A percentile compares a stretch with the other conserved stretches of the same genome.
Conservation (phyloP, 2,888 invertebrate species). For the Agriopis aurantiaria region DNA sequence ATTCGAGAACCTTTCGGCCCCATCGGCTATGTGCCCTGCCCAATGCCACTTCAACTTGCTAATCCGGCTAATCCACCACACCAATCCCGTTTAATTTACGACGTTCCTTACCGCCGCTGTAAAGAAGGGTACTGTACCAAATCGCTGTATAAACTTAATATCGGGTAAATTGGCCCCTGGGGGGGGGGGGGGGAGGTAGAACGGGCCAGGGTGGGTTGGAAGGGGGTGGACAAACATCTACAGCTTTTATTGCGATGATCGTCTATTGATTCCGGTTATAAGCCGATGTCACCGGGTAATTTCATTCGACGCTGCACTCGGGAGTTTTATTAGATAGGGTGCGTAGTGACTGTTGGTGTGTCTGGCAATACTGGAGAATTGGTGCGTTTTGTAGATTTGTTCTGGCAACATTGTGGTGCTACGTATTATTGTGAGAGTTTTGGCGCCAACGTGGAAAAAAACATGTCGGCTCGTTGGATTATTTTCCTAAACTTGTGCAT, state of each 20-base stretch:
- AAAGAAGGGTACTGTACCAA: conserved; percentile 76
- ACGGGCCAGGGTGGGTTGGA: conserved; percentile 27
- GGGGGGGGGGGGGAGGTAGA: too few relatives aligned
- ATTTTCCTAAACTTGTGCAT: too few relatives aligned
- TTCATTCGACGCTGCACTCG: conserved; percentile 29
- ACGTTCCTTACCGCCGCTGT: conserved; percentile 52
- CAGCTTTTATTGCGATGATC: conserved; percentile 77
- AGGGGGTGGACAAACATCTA: conserved; percentile 65
- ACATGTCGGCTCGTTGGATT: too few relatives aligned
- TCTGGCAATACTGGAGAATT: neutral
- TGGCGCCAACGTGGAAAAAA: too few relatives aligned
- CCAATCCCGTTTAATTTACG: conserved; percentile 1
- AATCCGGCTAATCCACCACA: too few relatives aligned
- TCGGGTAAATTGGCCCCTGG: conserved; percentile 78
- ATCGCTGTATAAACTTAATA: conserved; percentile 85
- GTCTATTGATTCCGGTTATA: conserved; percentile 81
- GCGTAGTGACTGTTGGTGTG: neutral
- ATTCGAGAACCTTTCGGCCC: too few relatives aligned
- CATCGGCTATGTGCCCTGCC: too few relatives aligned
- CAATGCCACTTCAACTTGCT: too few relatives aligned
- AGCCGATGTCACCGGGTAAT: conserved; percentile 59
- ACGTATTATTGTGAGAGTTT: too few relatives aligned
- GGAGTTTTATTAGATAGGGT: conserved; percentile 27
- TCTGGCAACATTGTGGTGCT: neutral
- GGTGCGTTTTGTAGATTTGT: neutral